Base-by-base conservation (phyloP, 2,888 invertebrate species). In the Argynnis bischoffii region DNA sequence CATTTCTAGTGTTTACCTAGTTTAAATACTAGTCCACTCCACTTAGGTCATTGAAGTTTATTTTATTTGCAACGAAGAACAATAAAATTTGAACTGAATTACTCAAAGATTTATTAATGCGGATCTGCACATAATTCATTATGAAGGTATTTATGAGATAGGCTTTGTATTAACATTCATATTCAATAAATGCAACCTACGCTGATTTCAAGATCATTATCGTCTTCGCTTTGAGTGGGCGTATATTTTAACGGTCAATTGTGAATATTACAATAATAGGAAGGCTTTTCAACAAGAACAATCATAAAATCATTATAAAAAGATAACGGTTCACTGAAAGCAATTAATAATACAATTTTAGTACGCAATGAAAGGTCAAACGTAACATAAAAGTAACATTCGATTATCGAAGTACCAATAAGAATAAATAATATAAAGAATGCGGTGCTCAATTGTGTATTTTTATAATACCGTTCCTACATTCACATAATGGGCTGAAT, bases 161-260 rank as follows among this genome's bases (percentile, higher is more conserved):
- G 59, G n/a, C 26, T 48, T 61, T 21, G 61, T 61, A 61, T 21
- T 67, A 63, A 70, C 64, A 64, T 55, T 70, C 63, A 69, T 64
- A 71, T 72, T 68, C 71, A 72, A 74, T 72, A 71, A 70, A 72
- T 85, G 81, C 88, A 80, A 83, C 91, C 90, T 89, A 91, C 90
- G 87, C 86, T 76, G 83, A 83, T 82, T 83, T 82, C 83, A 85
- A 86, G 89, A 89, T 89, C 90, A 91, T 90, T 90, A 90, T 87
- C 86, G 84, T 72, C 78, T 81, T 77, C 79, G 83, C 78, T 76
- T 67, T 66, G 67, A 79, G 89, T 89, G 83, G 89, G 88, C 79
- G 88, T 80, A 70, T 79, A 79, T 83, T 85, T 83, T 85, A 83
- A 84, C 83, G 80, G 81, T 77, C 77, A 81, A 83, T 86, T 85